Percentiles rank a stretch among this genome's conserved stretches.
These are phyloP conservation scores for Andrena bicolor DNA, from an alignment of 2,888 invertebrate genomes.

Conservation along the genomic window DNA sequence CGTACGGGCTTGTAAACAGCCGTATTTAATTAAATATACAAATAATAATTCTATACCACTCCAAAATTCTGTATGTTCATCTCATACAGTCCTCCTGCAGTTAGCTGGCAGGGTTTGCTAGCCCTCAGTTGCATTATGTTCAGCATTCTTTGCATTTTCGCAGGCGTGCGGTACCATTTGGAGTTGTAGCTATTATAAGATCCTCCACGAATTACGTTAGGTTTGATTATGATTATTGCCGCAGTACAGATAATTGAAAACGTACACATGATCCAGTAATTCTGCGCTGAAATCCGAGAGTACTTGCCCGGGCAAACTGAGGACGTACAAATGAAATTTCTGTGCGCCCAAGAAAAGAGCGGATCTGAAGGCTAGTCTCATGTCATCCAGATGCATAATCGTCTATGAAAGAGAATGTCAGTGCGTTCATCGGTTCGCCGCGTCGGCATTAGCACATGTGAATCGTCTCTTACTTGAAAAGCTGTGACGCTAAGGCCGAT, in stretches of 20 bases:
- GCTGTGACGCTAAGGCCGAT: background rate
- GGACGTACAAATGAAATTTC: conserved; percentile 25
- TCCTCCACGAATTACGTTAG: background rate
- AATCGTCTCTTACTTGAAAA: background rate
- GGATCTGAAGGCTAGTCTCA: background rate
- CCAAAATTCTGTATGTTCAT: conserved; percentile 20
- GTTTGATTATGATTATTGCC: background rate
- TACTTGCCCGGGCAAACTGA: conserved; percentile 26
- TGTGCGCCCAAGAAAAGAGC: background rate
- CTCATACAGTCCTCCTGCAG: conserved; percentile 36
- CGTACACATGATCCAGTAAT: background rate
- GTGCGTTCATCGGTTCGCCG: background rate
- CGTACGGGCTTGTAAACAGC: no score
- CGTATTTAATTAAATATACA: background rate
- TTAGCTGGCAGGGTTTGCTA: conserved; percentile 3
- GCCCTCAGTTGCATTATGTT: conserved; percentile 19
- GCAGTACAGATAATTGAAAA: background rate
- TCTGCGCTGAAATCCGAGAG: conserved; percentile 1
- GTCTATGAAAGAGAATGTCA: background rate
- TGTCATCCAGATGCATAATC: background rate
- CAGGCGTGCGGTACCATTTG: conserved; percentile 34
- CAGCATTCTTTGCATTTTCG: conserved; percentile 36
- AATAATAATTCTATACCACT: conserved; percentile 19
- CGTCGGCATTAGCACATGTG: background rate
- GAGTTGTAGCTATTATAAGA: background rate